These are phyloP conservation scores for Malurus melanocephalus DNA, from an alignment of 2,113 vertebrate genomes.

Conservation along the genomic window DNA sequence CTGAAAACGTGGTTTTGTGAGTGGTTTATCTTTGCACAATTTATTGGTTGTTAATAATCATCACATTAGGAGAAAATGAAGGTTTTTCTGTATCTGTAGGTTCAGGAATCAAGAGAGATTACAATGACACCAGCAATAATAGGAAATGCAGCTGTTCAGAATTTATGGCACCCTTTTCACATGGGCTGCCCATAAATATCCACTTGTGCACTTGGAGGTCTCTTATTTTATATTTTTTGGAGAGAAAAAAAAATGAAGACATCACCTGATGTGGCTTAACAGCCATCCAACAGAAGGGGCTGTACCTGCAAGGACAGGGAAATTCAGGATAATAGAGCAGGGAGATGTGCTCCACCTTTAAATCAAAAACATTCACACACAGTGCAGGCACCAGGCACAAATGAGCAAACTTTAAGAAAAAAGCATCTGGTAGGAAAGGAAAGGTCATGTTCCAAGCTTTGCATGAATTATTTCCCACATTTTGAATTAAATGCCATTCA, in stretches of 20 bases:
- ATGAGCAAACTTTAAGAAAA: neutral
- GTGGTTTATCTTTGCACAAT: neutral
- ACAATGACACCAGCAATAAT: neutral
- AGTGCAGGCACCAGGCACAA: rapidly evolving
- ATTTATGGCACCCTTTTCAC: neutral
- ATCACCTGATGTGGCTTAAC: rapidly evolving
- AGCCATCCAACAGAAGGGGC: neutral
- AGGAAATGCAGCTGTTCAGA: neutral
- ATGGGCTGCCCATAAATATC: neutral
- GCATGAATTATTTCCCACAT: neutral
- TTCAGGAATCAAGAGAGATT: neutral
- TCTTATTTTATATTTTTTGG: neutral
- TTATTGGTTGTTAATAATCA: neutral
- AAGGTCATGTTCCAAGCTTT: neutral
- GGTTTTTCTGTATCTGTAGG: neutral
- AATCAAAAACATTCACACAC: neutral
- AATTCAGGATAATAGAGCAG: rapidly evolving
- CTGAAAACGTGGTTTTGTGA: neutral
- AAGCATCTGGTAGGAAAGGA: neutral
- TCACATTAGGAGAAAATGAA: neutral
- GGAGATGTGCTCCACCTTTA: neutral
- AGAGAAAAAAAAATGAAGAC: neutral
- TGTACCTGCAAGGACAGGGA: neutral
- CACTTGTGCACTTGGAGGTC: neutral
- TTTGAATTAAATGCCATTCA: neutral